Evolutionary conservation across 2,888 invertebrate genomes (phyloP).

Genomic region (Spodoptera picta): DNA sequence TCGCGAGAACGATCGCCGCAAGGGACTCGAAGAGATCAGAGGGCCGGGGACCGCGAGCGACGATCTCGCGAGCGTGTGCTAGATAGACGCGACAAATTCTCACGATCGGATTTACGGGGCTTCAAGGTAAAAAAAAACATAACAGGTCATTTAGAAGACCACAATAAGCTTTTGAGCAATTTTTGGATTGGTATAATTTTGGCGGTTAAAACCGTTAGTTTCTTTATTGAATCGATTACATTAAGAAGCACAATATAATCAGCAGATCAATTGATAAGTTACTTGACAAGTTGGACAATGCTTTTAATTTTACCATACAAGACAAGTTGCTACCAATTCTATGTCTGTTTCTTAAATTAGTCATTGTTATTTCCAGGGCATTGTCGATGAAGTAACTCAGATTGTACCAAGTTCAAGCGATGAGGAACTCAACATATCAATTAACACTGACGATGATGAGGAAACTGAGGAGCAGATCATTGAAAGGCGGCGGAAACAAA

Average conservation of each 20-base stretch:
- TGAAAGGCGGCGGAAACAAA: conserved; percentile 94
- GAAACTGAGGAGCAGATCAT: conserved; percentile 98
- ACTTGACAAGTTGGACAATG: too few relatives aligned
- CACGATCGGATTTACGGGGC: conserved; percentile 63
- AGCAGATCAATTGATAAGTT: too few relatives aligned
- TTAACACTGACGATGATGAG: conserved; percentile 94
- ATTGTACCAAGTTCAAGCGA: conserved; percentile 91
- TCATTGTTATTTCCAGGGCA: conserved; percentile 82
- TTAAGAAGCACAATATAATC: too few relatives aligned
- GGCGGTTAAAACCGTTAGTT: too few relatives aligned
- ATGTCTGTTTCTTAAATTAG: too few relatives aligned
- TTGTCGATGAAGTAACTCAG: conserved; percentile 94
- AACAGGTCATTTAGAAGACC: neutral
- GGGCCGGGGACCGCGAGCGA: conserved; percentile 55
- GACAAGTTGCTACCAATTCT: too few relatives aligned
- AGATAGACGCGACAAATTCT: conserved; percentile 70
- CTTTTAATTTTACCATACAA: too few relatives aligned
- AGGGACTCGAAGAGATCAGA: conserved; percentile 53
- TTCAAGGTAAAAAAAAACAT: conserved; percentile 41
- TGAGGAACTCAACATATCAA: conserved; percentile 92
- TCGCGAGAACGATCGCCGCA: conserved; percentile 58
- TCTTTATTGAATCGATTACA: too few relatives aligned
- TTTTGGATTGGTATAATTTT: neutral
- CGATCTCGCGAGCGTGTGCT: conserved; percentile 58
- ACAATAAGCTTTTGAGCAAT: too few relatives aligned